phyloP scores from a whole-genome alignment of 2,113 vertebrate species.

The Cyanistes caeruleus region DNA sequence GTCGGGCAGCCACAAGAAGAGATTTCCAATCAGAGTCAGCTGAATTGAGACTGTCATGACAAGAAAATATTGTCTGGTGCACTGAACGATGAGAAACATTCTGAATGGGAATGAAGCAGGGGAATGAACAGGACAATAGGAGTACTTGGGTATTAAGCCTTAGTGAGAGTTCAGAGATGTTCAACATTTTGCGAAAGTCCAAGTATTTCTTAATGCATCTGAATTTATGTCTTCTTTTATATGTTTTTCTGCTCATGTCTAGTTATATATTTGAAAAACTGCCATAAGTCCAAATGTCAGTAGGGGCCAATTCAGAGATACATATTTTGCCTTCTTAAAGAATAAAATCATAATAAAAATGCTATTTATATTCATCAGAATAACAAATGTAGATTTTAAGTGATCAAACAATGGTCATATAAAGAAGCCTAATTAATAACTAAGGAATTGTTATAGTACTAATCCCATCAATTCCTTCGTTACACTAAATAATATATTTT shows the following conservation, averaged over 20 bases:
- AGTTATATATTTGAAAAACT: background rate
- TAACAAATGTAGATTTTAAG: background rate
- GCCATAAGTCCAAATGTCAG: background rate
- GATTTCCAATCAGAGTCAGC: background rate
- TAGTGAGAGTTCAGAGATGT: background rate
- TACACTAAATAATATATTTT: background rate
- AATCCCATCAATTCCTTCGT: background rate
- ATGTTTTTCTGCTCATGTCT: background rate
- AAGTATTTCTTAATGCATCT: slow-evolving; percentile 1
- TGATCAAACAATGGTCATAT: background rate
- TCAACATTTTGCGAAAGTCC: background rate
- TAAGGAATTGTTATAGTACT: background rate
- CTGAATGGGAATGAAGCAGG: background rate
- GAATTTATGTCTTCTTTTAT: background rate
- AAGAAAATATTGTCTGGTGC: background rate
- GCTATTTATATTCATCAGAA: background rate
- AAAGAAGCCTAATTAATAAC: slow-evolving; percentile 27
- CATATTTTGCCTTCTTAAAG: background rate
- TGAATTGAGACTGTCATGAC: background rate
- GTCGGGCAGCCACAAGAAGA: background rate
- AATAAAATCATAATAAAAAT: background rate
- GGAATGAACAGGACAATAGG: background rate
- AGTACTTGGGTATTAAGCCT: slow-evolving; percentile 6
- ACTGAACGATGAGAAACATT: background rate
- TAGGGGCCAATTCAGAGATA: background rate